phyloP scores from a whole-genome alignment of 2,797 vertebrate species.

The Poeciliopsis paucimaculata region DNA sequence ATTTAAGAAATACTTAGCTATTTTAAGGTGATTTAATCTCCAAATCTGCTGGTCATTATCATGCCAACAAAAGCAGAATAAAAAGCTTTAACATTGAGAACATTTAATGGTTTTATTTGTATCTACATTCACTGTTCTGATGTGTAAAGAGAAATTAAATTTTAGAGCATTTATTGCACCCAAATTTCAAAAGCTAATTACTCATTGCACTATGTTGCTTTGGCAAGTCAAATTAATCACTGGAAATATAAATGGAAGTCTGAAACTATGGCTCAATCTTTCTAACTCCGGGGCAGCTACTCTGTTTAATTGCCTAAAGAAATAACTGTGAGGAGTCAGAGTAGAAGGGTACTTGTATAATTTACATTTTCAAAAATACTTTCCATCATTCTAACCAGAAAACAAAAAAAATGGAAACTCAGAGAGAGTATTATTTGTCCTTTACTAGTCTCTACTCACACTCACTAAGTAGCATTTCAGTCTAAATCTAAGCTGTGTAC shows the following conservation, averaged over 20 bases:
- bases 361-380: background rate
- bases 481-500: background rate
- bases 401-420: background rate
- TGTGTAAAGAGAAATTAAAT: background rate
- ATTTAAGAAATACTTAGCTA: background rate
- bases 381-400: background rate
- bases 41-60: background rate
- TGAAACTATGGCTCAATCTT: background rate
- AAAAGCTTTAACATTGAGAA: background rate
- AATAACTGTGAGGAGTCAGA: background rate
- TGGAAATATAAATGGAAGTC: conserved; percentile 6
- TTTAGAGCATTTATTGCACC: background rate
- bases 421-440: background rate
- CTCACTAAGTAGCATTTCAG: background rate
- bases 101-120: background rate
- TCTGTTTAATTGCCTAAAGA: conserved; percentile 3
- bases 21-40: too few relatives aligned
- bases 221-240: conserved; percentile 9
- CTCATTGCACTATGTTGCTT: conserved; percentile 10
- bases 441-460: background rate
- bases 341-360: background rate
- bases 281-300: background rate
- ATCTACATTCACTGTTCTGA: conserved; percentile 1
- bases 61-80: background rate
- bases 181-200: background rate